Conservation (phyloP, 2,888 invertebrate genomes). For the Lypha dubia region DNA sequence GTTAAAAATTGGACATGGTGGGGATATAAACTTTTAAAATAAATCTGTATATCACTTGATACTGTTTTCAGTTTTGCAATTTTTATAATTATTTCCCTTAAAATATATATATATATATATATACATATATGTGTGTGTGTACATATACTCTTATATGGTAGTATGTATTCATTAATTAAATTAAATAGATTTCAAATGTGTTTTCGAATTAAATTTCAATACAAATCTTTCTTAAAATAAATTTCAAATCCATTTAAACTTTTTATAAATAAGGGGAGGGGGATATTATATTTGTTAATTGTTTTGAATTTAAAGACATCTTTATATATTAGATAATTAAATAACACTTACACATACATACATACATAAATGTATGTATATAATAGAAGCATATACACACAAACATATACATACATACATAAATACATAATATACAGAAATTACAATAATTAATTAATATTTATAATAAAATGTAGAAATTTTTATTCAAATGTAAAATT, state of each 20-base stretch:
- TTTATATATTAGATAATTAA: slow-evolving; percentile 12
- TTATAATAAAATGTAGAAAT: slow-evolving; percentile 40
- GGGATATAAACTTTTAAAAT: neutral
- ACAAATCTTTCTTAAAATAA: too few relatives aligned
- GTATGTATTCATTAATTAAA: too few relatives aligned
- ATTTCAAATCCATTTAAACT: too few relatives aligned
- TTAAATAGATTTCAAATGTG: too few relatives aligned
- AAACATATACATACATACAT: slow-evolving; percentile 34
- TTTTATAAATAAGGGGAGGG: too few relatives aligned
- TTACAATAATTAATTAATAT: slow-evolving; percentile 32
- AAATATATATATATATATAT: too few relatives aligned
- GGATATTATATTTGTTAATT: neutral
- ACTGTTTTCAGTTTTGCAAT: neutral
- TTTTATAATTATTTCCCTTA: slow-evolving; percentile 10
- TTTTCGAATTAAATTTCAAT: too few relatives aligned
- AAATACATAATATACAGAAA: slow-evolving; percentile 53
- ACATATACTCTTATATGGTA: too few relatives aligned
- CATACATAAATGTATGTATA: slow-evolving; percentile 68
- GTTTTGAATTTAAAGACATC: slow-evolving; percentile 27
- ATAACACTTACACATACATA: slow-evolving; percentile 77
- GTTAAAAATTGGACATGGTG: neutral
- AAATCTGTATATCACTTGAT: neutral
- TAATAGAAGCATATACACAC: slow-evolving; percentile 49
- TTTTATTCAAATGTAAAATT: slow-evolving; percentile 38
- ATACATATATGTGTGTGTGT: neutral